phyloP scores from a whole-genome alignment of 2,113 vertebrate genomes.

The Cyprinodon variegatus region DNA sequence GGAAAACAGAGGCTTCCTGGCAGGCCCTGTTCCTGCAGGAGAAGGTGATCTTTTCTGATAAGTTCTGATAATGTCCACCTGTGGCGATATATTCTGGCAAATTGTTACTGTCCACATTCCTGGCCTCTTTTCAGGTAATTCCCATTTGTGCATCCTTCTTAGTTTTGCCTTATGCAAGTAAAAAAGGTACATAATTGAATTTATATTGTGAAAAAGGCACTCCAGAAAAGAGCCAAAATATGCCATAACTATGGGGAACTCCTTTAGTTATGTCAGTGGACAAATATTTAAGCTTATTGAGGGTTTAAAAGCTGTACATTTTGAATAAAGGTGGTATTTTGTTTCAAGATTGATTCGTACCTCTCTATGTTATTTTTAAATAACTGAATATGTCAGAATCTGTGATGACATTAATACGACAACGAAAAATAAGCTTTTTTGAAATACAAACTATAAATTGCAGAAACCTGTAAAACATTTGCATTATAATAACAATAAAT shows the following conservation, averaged over 20 bases:
- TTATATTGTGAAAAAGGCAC: too few species aligned
- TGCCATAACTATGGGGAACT: neutral
- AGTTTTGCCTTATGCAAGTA: too few species aligned
- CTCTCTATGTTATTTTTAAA: neutral
- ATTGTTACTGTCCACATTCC: neutral
- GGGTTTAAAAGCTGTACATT: neutral
- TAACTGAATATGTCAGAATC: neutral
- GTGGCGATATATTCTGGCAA: neutral
- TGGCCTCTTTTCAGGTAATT: neutral
- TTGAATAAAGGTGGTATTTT: neutral
- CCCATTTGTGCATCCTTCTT: too few species aligned
- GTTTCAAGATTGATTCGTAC: neutral
- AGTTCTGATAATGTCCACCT: neutral
- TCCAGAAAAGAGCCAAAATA: neutral
- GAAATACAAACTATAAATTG: slow-evolving; percentile 24
- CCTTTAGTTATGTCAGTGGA: neutral
- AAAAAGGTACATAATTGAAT: too few species aligned
- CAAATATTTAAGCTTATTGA: neutral
- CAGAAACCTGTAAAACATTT: neutral
- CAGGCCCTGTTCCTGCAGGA: neutral
- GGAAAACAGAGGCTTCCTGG: neutral
- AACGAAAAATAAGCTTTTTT: neutral
- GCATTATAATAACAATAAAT: neutral
- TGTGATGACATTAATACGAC: slow-evolving; percentile 44
- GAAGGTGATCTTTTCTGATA: neutral